Evolutionary conservation across 2,113 vertebrate species (phyloP), one percentile per base, ranked within the genome.

Genomic region (Grallaria varia): DNA sequence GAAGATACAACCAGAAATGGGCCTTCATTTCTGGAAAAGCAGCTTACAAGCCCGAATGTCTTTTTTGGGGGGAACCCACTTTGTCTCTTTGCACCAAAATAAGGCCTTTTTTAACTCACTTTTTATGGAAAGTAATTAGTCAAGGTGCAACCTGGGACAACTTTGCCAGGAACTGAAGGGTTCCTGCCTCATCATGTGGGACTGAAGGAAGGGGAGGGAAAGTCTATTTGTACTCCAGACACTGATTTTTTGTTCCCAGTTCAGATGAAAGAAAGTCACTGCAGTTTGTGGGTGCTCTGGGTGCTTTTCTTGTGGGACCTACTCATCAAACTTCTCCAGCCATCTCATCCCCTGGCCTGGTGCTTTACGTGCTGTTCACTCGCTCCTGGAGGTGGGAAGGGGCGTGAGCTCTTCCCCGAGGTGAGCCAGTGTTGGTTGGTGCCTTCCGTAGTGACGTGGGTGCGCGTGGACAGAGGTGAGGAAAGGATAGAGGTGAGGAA

Each of bases 191-290:
- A 2, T 67, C 7, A 2, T 4, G 7, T 50, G 27, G 42, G 66
- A 22, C 33, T 73, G 33, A 10, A 30, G 60, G 62, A 49, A 7
- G 35, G 18, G 15, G 40, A 64, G 33, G 25, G 42, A 19, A 67
- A n/a, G 8, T 60, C 12, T 6, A 2, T 1, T 8, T 27, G 10
- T 15, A 25, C 20, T 17, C 3, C 10, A 23, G 59, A 19, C 2
- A 0, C 10, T 30, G 3, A 11, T 12, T 3, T 23, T 44, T 49
- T 23, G 4, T 14, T 47, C 17, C n/a, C 9, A 42, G 0, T 9
- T 49, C 35, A n/a, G 9, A 5, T 47, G n/a, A 35, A 79, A 33
- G 21, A 56, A 79, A 60, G 35, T 7, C 10, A 3, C 10, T 77
- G n/a, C n/a, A 67, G 10, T 62, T 53, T 53, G 14, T 37, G 68